Evolutionary conservation across 2,113 vertebrate species (phyloP), one percentile per base, ranked within the genome.

Genomic region (Falco punctatus): DNA sequence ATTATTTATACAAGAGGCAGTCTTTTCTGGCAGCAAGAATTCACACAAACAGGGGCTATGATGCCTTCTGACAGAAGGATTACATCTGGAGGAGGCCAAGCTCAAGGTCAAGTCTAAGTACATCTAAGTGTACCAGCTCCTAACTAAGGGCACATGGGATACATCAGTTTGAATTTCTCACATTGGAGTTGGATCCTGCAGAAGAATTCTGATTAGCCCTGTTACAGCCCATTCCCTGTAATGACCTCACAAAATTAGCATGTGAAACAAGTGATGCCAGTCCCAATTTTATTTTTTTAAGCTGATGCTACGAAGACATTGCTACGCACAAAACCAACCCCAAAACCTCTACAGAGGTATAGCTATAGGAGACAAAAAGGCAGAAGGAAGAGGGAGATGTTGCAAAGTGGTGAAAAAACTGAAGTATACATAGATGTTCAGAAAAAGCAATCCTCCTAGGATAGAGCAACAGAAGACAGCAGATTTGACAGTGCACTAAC

Each of bases 61-160:
- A 77, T 21, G 18, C 10, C 28, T 46, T 17, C 32, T n/a, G 42
- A 46, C 17, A 51, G 19, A 46, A 52, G 19, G 35, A 21, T 38
- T 51, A 75, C 10, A 21, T 18, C 18, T 51, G 28, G 27, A 80
- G 12, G 49, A 72, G 10, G 16, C 19, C 46, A 61, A 24, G 23
- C 8, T 67, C 26, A 66, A 79, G 54, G 46, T 59, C 66, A 72
- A 46, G 49, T 49, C 12, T 6, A 61, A 42, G 72, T 22, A 54
- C 13, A 52, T 17, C 20, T 9, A 69, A 64, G 12, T 7, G 13
- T 15, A 21, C 23, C 49, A 49, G 18, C 30, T 42, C 19, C 57
- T 75, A 62, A 33, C 35, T 20, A 22, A 52, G 12, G 8, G 22
- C 26, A 54, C 33, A 12, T 1, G 1, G 1, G 1, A 13, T 54